phyloP scores from a whole-genome alignment of 1,140 invertebrate genomes.

The Dinothrombium tinctorium region DNA sequence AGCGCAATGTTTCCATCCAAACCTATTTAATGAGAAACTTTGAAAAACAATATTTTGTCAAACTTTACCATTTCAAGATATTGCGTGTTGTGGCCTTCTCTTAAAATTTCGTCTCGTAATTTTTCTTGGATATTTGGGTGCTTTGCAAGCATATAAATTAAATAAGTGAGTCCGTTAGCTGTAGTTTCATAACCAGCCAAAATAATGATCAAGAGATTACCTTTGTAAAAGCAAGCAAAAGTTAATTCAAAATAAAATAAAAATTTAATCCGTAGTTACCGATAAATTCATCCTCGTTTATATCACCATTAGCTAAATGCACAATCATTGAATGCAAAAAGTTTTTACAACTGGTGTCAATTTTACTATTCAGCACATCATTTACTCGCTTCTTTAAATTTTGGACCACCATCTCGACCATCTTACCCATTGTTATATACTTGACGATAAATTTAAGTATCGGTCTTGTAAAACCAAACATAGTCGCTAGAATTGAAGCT shows the following conservation, averaged over 20 bases:
- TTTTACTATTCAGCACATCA: no score
- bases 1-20: conserved; percentile 14
- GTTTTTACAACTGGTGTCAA: not conserved
- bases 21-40: conserved; percentile 9
- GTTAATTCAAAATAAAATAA: no score
- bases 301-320: not conserved
- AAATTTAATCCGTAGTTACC: conserved; percentile 4
- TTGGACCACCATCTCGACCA: no score
- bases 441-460: conserved; percentile 17
- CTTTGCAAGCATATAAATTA: conserved; percentile 21
- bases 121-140: conserved; percentile 22
- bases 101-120: conserved; percentile 18
- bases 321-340: not conserved
- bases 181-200: conserved; percentile 27
- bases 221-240: no score
- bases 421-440: conserved; percentile 14
- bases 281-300: conserved; percentile 3
- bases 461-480: conserved; percentile 18
- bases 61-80: conserved; percentile 1
- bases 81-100: not conserved
- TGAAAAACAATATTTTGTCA: not conserved
- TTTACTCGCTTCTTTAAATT: no score
- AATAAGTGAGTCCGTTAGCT: conserved; percentile 21
- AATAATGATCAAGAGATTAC: no score
- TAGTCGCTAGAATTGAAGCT: conserved; percentile 17